Base-by-base conservation (phyloP, 2,888 invertebrate genomes). In the Meta bourneti region DNA sequence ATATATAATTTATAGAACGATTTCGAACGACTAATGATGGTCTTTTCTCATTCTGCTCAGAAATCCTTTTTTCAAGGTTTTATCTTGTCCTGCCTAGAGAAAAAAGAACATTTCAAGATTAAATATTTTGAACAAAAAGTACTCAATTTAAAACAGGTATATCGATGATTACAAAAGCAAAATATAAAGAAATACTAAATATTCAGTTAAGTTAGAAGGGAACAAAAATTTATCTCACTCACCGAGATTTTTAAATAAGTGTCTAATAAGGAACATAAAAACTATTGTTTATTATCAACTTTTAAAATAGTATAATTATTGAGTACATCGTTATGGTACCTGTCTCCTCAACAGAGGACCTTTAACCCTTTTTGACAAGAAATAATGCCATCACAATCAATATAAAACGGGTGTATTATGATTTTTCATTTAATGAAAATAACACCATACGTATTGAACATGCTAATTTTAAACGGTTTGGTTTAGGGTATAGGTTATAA, bases 51-150 rank as follows among this genome's bases (percentile, higher is more conserved):
- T 87, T 70, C 82, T 86, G 52, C 87, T 83, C 34, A 92, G 51
- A 19, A 92, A 74, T 82, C 92, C 90, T 74, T 83, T 92, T 80
- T 92, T 92, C 11, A 83, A 54, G 48, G 90, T 87, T 87, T 74
- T 86, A 75, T 87, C 87, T 61, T 86, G 71, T 0, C 90, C 90
- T 71, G 82, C 87, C 92, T 92, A 20, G n/a, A 11, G 34, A 34
- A 48, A 34, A 70, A 54, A 54, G 48, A 8, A 19, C 6, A 74
- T 61, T 61, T 61, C 61, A 74, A 74, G 34, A 34, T 34, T 34
- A 34, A 34, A 34, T 34, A 34, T 34, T 34, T 34, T 34, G 34
- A 34, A 4, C 34, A 34, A 34, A 34, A 34, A 1, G 34, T 34
- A 34, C 1, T 0, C 72, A 74, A 74, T 11, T 74, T 74, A n/a